phyloP scores from a whole-genome alignment of 2,113 vertebrate species.

The Acanthisitta chloris region DNA sequence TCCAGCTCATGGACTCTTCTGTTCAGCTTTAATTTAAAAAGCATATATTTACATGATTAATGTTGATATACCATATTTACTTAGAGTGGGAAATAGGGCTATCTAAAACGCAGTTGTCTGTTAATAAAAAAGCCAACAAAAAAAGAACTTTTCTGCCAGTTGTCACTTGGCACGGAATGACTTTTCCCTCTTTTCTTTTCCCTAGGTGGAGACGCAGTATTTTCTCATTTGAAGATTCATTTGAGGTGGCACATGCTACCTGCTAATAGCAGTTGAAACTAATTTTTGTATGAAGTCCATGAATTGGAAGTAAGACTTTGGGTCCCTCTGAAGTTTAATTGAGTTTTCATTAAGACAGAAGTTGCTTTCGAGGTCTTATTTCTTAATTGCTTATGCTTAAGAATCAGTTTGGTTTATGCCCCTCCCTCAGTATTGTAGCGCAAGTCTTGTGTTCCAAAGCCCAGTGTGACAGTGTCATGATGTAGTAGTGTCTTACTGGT shows the following conservation, averaged over 20 bases:
- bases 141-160: slow-evolving; percentile 13
- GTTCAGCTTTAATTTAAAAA: slow-evolving; percentile 81
- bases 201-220: slow-evolving; percentile 86
- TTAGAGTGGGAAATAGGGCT: slow-evolving; percentile 73
- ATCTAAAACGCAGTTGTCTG: slow-evolving; percentile 65
- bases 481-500: slow-evolving; percentile 82
- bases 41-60: slow-evolving; percentile 75
- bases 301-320: slow-evolving; percentile 80
- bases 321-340: slow-evolving; percentile 79
- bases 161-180: slow-evolving; percentile 55
- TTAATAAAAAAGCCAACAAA: slow-evolving; percentile 13
- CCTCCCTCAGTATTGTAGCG: slow-evolving; percentile 75
- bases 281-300: slow-evolving; percentile 80
- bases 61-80: slow-evolving; percentile 75
- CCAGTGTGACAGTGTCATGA: slow-evolving; percentile 82
- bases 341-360: slow-evolving; percentile 77
- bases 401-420: slow-evolving; percentile 75
- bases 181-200: slow-evolving; percentile 74
- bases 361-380: slow-evolving; percentile 79
- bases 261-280: slow-evolving; percentile 82
- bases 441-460: slow-evolving; percentile 80
- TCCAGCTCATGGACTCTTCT: slow-evolving; percentile 85
- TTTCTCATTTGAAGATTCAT: slow-evolving; percentile 82
- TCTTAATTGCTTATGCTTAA: slow-evolving; percentile 81
- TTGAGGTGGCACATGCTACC: slow-evolving; percentile 81